phyloP scores from a whole-genome alignment of 2,888 invertebrate genomes.

The Lasioglossum calceatum region DNA sequence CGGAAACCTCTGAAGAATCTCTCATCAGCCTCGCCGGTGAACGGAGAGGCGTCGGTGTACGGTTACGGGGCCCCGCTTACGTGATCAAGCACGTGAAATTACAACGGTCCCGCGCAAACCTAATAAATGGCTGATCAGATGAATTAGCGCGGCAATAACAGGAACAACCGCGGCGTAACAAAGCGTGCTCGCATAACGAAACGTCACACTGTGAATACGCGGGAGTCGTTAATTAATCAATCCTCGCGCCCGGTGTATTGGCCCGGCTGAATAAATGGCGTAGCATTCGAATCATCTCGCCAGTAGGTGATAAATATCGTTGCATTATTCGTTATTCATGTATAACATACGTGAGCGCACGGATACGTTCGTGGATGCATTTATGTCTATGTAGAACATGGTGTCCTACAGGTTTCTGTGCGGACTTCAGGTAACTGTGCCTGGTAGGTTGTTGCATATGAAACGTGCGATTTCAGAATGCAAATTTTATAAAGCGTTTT shows the following conservation, averaged over 20 bases:
- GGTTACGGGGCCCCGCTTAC: constrained; percentile 20
- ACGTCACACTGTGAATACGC: constrained; percentile 61
- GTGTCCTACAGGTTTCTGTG: too few relatives aligned
- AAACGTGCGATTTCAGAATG: too few relatives aligned
- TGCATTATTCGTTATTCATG: constrained; percentile 48
- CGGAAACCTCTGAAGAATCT: constrained; percentile 41
- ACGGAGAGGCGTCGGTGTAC: constrained; percentile 14
- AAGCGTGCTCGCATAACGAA: constrained; percentile 68
- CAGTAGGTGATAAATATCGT: constrained; percentile 52
- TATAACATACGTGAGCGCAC: constrained; percentile 21
- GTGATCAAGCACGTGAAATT: constrained; percentile 47
- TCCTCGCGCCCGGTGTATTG: constrained; percentile 36
- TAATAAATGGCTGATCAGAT: constrained; percentile 70
- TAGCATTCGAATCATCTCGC: constrained; percentile 51
- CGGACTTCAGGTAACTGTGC: too few relatives aligned
- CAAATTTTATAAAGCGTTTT: too few relatives aligned
- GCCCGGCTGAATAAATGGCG: constrained; percentile 49
- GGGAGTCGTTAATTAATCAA: constrained; percentile 66
- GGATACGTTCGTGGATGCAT: background rate
- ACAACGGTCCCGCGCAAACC: constrained; percentile 51
- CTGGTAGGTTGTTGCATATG: too few relatives aligned
- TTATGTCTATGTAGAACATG: too few relatives aligned
- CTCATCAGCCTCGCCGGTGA: constrained; percentile 33
- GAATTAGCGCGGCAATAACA: constrained; percentile 69
- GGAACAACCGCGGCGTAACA: constrained; percentile 47